Conservation (phyloP, 2,113 vertebrate species). For the Rhizomys pruinosus region DNA sequence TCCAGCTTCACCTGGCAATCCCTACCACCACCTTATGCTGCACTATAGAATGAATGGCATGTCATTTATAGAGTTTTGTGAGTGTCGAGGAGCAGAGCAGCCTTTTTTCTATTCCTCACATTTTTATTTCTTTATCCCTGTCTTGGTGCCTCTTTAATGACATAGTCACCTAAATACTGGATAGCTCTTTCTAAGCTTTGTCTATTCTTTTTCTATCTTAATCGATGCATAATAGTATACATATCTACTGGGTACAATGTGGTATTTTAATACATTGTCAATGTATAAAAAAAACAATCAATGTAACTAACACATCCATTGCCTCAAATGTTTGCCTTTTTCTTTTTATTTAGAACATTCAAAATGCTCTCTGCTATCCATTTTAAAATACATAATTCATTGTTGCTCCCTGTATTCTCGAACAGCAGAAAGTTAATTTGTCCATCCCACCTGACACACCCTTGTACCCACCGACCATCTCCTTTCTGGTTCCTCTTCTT, state of each 20-base stretch:
- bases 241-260: neutral
- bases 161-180: neutral
- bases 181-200: constrained; percentile 16
- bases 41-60: neutral
- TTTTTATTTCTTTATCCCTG: neutral
- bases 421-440: neutral
- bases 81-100: neutral
- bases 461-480: neutral
- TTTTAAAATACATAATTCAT: neutral
- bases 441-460: too few relatives aligned
- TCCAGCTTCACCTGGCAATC: neutral
- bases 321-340: neutral
- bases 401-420: neutral
- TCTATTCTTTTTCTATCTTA: neutral
- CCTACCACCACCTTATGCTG: neutral
- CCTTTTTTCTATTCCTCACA: neutral
- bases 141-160: neutral
- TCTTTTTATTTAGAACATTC: neutral
- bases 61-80: neutral
- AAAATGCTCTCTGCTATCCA: neutral
- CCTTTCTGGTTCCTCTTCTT: neutral
- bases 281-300: neutral
- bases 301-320: neutral
- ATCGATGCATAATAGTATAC: neutral
- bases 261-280: neutral